phyloP scores from a whole-genome alignment of 2,113 vertebrate species.

The Egretta garzetta region DNA sequence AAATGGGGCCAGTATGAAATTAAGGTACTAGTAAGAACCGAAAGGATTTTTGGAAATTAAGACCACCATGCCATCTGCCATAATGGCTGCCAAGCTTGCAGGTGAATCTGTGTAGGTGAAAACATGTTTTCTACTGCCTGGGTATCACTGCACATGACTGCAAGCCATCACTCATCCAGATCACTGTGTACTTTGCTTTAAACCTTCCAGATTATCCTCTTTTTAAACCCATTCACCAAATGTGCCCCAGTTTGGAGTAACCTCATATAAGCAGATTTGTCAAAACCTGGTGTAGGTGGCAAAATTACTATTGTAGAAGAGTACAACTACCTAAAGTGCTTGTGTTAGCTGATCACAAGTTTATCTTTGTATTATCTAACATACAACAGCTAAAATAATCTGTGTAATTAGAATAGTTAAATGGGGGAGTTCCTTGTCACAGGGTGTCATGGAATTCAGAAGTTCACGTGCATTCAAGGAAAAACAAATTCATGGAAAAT shows the following conservation, averaged over 20 bases:
- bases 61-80: not conserved
- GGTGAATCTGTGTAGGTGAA: not conserved
- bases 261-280: not conserved
- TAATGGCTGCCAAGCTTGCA: not conserved
- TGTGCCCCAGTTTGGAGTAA: not conserved
- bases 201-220: not conserved
- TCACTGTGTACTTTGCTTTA: not conserved
- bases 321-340: not conserved
- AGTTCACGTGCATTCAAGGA: not conserved
- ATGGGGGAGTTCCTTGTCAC: not conserved
- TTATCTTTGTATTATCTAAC: not conserved
- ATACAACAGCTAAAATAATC: not conserved
- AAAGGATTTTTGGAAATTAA: not conserved
- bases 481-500: not conserved
- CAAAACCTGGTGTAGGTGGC: not conserved
- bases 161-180: not conserved
- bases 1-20: not conserved
- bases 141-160: not conserved
- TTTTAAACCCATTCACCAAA: not conserved
- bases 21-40: not conserved
- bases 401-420: not conserved
- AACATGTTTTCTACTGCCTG: not conserved
- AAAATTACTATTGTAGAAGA: not conserved
- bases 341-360: not conserved
- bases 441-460: not conserved